These are phyloP conservation scores for Hyperoplus lanceolatus DNA, from an alignment of 2,797 vertebrate species.

Conservation along the genomic window DNA sequence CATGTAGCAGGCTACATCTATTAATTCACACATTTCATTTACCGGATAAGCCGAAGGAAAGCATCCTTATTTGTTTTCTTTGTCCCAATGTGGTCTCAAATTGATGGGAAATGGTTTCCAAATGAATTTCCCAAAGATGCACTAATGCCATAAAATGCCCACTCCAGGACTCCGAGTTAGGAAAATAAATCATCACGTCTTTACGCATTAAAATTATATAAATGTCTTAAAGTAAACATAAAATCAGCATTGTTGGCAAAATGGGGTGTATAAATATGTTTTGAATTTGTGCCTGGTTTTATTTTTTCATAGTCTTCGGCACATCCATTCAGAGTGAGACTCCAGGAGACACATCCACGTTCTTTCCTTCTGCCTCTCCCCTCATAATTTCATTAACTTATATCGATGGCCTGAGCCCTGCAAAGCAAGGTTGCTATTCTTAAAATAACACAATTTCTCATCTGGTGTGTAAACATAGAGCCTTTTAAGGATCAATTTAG, in stretches of 20 bases:
- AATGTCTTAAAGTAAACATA: not conserved
- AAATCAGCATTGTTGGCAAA: not conserved
- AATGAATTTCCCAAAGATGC: not conserved
- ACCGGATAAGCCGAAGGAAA: not conserved
- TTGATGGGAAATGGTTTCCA: too few species aligned
- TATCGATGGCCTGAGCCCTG: not conserved
- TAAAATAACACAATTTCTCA: slow-evolving; percentile 1
- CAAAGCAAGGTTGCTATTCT: not conserved
- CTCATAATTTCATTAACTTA: slow-evolving; percentile 12
- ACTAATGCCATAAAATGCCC: not conserved
- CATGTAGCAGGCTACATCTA: too few species aligned
- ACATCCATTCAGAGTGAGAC: not conserved
- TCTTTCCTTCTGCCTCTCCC: not conserved
- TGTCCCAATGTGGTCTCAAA: not conserved
- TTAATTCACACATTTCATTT: not conserved
- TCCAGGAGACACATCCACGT: not conserved
- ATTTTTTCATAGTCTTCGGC: not conserved
- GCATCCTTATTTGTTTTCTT: not conserved
- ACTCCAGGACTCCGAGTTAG: not conserved
- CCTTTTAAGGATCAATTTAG: slow-evolving; percentile 32
- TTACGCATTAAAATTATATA: not conserved
- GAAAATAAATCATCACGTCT: not conserved
- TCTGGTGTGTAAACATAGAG: not conserved
- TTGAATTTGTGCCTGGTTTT: not conserved
- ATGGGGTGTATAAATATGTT: not conserved